Percentiles rank a stretch among this genome's conserved stretches.
phyloP scores from a whole-genome alignment of 1,140 invertebrate genomes.

The Neomicropteryx cornuta region DNA sequence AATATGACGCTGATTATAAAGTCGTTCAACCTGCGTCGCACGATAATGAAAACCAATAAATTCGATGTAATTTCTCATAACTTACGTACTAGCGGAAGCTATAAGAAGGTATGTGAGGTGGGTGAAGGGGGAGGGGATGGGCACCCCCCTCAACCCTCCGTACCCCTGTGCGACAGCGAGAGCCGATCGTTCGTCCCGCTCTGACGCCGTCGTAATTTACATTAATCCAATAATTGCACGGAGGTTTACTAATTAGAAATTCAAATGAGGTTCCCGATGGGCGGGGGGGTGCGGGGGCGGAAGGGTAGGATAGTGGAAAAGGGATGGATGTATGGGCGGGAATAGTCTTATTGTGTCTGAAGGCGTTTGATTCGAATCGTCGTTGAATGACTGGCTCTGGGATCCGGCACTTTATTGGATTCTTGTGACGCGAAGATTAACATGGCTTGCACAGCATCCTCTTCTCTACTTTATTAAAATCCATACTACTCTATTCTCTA shows the following conservation, averaged over 20 bases:
- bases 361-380: background rate
- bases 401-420: background rate
- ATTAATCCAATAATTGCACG: conserved; percentile 90
- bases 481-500: no score
- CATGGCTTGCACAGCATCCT: background rate
- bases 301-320: no score
- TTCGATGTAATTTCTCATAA: no score
- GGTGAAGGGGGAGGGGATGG: background rate
- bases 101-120: no score
- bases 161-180: conserved; percentile 44
- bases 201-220: conserved; percentile 75
- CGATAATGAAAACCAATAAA: no score
- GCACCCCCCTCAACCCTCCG: background rate
- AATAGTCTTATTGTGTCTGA: conserved; percentile 17
- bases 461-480: no score
- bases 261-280: conserved; percentile 62
- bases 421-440: background rate
- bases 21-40: no score
- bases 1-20: no score
- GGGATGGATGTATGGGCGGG: no score
- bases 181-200: conserved; percentile 14
- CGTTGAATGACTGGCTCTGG: background rate
- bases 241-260: conserved; percentile 85
- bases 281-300: conserved; percentile 19
- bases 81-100: no score